Conservation (phyloP, 2,888 invertebrate genomes). For the Lepidocyrtinus sp. region DNA sequence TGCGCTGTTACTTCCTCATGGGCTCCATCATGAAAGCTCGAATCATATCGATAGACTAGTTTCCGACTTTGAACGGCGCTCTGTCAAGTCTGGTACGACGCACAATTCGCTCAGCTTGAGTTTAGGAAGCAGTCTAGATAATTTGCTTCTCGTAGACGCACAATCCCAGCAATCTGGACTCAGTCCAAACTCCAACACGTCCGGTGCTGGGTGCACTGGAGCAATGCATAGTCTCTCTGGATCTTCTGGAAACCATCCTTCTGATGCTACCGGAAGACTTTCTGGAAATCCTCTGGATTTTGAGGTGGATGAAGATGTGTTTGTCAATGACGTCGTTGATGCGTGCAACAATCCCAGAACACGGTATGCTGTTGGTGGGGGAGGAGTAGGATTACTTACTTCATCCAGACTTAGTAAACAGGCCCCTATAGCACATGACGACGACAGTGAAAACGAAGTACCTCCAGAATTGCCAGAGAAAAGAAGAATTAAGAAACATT, state of each 20-base stretch:
- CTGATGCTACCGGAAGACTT: slow-evolving; percentile 50
- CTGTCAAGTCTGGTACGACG: slow-evolving; percentile 56
- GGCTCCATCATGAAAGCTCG: slow-evolving; percentile 5
- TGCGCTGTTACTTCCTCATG: neutral
- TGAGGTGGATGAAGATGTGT: slow-evolving; percentile 69
- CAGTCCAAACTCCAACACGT: slow-evolving; percentile 66
- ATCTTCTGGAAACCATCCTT: slow-evolving; percentile 49
- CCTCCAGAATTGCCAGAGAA: slow-evolving; percentile 68
- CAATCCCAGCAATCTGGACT: slow-evolving; percentile 65
- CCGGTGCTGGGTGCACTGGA: slow-evolving; percentile 52
- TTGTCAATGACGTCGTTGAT: slow-evolving; percentile 56
- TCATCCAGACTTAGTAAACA: slow-evolving; percentile 49
- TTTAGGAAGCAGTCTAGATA: slow-evolving; percentile 66
- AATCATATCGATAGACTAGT: slow-evolving; percentile 41
- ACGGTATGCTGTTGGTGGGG: slow-evolving; percentile 35
- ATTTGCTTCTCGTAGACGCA: slow-evolving; percentile 67
- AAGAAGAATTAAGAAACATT: slow-evolving; percentile 47
- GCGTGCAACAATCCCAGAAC: slow-evolving; percentile 7
- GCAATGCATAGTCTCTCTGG: slow-evolving; percentile 56
- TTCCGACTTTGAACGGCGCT: slow-evolving; percentile 46
- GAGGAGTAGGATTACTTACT: neutral
- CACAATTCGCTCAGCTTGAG: slow-evolving; percentile 62
- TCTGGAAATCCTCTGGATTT: slow-evolving; percentile 59
- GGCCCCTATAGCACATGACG: slow-evolving; percentile 33
- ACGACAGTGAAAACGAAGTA: slow-evolving; percentile 49